Evolutionary conservation across 2,888 invertebrate genomes (phyloP), one percentile per base, ranked within the genome.

Genomic region (Pristionchus mayeri): DNA sequence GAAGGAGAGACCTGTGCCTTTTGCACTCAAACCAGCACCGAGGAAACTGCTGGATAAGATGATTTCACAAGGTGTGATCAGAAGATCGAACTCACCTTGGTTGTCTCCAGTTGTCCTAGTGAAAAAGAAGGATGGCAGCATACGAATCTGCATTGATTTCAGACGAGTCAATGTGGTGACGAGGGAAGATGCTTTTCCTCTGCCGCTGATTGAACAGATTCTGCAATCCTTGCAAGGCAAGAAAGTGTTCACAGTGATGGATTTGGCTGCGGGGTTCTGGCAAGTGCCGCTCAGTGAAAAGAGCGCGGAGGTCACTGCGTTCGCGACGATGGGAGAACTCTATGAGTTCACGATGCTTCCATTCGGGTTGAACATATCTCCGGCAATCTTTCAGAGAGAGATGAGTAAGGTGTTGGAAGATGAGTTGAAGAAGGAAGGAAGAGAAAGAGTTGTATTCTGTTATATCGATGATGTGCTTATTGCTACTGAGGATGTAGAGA

Each of bases 381-480:
- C n/a, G n/a, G n/a, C n/a, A n/a, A n/a, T n/a, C n/a, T n/a, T n/a
- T n/a, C n/a, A n/a, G n/a, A n/a, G n/a, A n/a, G n/a, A n/a, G n/a
- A n/a, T n/a, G n/a, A n/a, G n/a, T n/a, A n/a, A n/a, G n/a, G n/a
- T n/a, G n/a, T n/a, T n/a, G n/a, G n/a, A n/a, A n/a, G n/a, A n/a
- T n/a, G n/a, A n/a, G n/a, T 48, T 76, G 76, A 76, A 24, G 9
- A 76, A 76, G 18, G 76, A 76, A 48, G 76, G 76, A 6, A 6
- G 18, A 76, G 76, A 76, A 2, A 7, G 48, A 24, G 44, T 44
- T 13, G 76, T 76, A 1, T 27, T 24, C 16, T 80, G 80, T 9
- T 88, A 88, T 60, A 40, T 88, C 9, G 88, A 88, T 57, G 88
- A 88, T 52, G 63, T 88, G 16, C 48, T 90, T 16, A 84, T 90